Evolutionary conservation across 2,888 invertebrate species (phyloP), one percentile per base, ranked within the genome.

Genomic region (Epinotia ramella): DNA sequence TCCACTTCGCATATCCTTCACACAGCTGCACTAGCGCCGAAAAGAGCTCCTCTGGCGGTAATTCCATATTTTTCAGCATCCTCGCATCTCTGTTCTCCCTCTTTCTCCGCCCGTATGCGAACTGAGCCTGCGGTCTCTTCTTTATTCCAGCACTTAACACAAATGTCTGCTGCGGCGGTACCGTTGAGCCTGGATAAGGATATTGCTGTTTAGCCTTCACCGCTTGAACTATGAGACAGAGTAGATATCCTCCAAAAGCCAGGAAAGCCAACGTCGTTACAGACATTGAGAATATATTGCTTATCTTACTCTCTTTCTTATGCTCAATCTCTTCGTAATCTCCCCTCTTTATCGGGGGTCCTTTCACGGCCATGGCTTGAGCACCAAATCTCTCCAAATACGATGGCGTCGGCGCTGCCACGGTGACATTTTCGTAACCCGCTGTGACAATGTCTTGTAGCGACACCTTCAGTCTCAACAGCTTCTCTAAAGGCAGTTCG

Each of bases 221-320:
- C 0, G 97, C 97, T 82, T 97, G 96, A 40, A 97, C 96, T 70
- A 97, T 96, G 65, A 98, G 91, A 81, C 97, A 97, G 1, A 98
- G 86, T 24, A 98, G 89, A 84, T 98, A 98, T 1, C 97, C 98
- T 0, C 97, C 98, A 83, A 98, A 98, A 0, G 98, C 98, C 9
- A 98, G 89, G 89, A 98, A 98, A 0, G 98, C 96, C 71, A 98
- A 89, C 0, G 97, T 96, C 0, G 97, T 97, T 12, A 98, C 95
- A 0, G 97, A 96, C 80, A 97, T 94, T 78, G 97, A 96, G 83
- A 98, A 97, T 69, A 97, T 95, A 64, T 96, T 96, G 79, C 96
- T 96, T 67, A 97, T 93, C 86, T 96, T 96, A 4, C 95, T 95
- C 40, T 95, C 94, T 62, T 94, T 86, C 7, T 91, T 89, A 79